Base-by-base conservation (phyloP, 2,797 vertebrate genomes). In the Pseudochaenichthys georgianus region DNA sequence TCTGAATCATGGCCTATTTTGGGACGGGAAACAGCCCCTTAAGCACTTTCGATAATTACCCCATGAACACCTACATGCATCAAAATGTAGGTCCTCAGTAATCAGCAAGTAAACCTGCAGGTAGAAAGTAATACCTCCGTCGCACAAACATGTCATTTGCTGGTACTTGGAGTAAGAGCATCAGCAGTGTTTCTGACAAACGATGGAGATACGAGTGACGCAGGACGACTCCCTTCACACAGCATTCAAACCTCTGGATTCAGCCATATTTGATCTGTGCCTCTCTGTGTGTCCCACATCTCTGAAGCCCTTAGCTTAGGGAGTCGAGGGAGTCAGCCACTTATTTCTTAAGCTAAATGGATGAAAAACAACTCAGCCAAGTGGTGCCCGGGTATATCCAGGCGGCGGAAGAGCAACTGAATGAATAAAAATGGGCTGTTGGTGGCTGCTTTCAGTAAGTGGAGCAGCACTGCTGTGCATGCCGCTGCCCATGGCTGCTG, bases 371-470 rank as follows among this genome's bases (percentile, higher is more conserved):
- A 48, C 42, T 70, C 51, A 52, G 70, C 45, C 12, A 6, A 57
- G 64, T 51, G 19, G 50, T 1, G 50, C 73, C 70, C 28, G 70
- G 3, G 16, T 64, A 12, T 5, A 13, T 64, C 54, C 57, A 63
- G 68, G 66, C 74, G 62, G 70, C 3, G 28, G 53, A 65, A 47
- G 64, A 80, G 65, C 62, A 62, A 42, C 52, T 76, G 65, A 65
- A 64, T 64, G 71, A 77, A 85, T 78, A 53, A 59, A 68, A 73
- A 83, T 59, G 66, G 87, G 73, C 76, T 52, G 53, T 69, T 71
- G 70, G 65, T 78, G 74, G 66, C 62, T 73, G 75, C 50, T 84
- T 54, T 54, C 48, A 85, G 43, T 68, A 71, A 87, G 68, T 75
- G 70, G 58, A 78, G 34, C 68, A 63, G 70, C 17, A 48, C 73